These are phyloP conservation scores for Ectobius pallidus DNA, from an alignment of 2,888 invertebrate genomes.

Conservation along the genomic window DNA sequence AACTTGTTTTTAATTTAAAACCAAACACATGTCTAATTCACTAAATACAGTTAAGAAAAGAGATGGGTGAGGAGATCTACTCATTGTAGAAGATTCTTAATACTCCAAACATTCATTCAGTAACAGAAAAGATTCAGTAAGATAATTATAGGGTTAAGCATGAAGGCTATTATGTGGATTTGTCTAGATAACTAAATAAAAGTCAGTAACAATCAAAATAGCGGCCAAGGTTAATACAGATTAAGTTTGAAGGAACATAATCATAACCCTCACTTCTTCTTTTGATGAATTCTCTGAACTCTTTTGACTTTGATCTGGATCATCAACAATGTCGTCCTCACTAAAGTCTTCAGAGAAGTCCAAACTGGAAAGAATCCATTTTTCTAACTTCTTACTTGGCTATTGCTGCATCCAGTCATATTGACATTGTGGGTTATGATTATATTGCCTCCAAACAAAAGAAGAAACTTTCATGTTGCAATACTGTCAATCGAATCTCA, in stretches of 20 bases:
- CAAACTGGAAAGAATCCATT: neutral
- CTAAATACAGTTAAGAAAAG: too few species aligned
- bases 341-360: neutral
- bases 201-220: neutral
- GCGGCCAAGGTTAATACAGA: too few species aligned
- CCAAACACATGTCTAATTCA: too few species aligned
- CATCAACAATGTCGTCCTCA: neutral
- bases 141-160: neutral
- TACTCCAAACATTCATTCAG: neutral
- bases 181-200: neutral
- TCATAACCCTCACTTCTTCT: slow-evolving; percentile 1
- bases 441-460: neutral
- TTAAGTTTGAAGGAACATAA: neutral
- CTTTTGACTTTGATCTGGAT: neutral
- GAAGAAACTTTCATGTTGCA: neutral
- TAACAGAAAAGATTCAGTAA: neutral
- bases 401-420: neutral
- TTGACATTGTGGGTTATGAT: neutral
- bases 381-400: neutral
- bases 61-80: too few species aligned
- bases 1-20: too few species aligned
- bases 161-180: neutral
- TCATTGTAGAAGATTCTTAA: too few species aligned
- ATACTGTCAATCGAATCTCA: neutral
- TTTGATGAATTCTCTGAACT: slow-evolving; percentile 4